These are phyloP conservation scores for Drosophila emarginata DNA, from an alignment of 2,888 invertebrate genomes.

Conservation along the genomic window DNA sequence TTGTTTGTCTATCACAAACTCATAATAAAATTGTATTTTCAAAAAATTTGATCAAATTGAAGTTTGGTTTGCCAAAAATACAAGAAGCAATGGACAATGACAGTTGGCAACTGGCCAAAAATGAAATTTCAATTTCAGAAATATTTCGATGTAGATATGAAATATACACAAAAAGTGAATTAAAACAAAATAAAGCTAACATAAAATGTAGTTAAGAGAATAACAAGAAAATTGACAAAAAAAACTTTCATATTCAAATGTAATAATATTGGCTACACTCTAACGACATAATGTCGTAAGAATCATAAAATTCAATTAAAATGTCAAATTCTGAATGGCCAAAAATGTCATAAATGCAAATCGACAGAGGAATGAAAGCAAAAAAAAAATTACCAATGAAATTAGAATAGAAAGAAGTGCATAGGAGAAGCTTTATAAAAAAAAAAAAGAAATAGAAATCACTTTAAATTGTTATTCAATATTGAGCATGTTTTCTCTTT, in stretches of 20 bases:
- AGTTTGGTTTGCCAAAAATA: slow-evolving; percentile 40
- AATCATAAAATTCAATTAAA: slow-evolving; percentile 69
- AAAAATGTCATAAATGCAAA: slow-evolving; percentile 33
- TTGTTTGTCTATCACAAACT: slow-evolving; percentile 22
- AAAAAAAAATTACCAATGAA: not conserved
- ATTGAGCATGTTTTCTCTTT: not conserved
- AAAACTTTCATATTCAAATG: slow-evolving; percentile 35
- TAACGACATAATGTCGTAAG: slow-evolving; percentile 34
- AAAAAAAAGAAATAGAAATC: not conserved
- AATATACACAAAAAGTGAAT: slow-evolving; percentile 33
- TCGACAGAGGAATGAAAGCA: slow-evolving; percentile 6
- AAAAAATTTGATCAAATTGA: slow-evolving; percentile 62
- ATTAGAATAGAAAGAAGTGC: not conserved
- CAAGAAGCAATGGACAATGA: slow-evolving; percentile 28
- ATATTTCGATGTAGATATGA: slow-evolving; percentile 12
- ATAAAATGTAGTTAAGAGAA: slow-evolving; percentile 1
- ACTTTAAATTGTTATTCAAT: not conserved
- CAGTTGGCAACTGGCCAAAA: slow-evolving; percentile 37
- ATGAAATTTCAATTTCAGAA: slow-evolving; percentile 14
- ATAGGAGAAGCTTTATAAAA: not conserved
- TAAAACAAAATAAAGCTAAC: slow-evolving; percentile 41
- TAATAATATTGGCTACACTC: slow-evolving; percentile 32
- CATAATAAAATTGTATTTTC: slow-evolving; percentile 41
- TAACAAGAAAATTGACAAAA: slow-evolving; percentile 7
- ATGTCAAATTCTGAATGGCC: slow-evolving; percentile 15